Evolutionary conservation across 1,140 invertebrate genomes (phyloP).

Genomic region (Lasaia peninsularis): DNA sequence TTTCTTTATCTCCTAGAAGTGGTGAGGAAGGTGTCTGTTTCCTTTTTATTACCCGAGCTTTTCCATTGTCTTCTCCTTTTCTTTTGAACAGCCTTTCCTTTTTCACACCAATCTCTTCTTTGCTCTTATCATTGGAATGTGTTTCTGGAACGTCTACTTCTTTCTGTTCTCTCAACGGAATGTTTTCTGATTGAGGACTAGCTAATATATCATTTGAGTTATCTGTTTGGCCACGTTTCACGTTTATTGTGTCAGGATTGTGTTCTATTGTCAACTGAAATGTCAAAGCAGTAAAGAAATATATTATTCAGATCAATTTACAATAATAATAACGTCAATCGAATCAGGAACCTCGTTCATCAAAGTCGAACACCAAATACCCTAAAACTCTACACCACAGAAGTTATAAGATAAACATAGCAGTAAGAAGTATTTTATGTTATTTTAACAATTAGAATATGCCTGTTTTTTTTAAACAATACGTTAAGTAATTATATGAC

Average conservation of each 20-base stretch:
- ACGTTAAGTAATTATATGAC: too few species aligned
- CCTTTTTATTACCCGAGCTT: conserved; percentile 66
- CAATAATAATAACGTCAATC: too few species aligned
- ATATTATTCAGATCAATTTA: conserved; percentile 18
- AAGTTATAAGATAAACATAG: too few species aligned
- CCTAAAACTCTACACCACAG: too few species aligned
- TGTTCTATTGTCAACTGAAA: conserved; percentile 90
- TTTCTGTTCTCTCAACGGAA: conserved; percentile 31
- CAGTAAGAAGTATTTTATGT: too few species aligned
- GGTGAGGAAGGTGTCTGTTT: conserved; percentile 59
- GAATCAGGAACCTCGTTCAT: too few species aligned
- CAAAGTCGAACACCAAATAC: too few species aligned
- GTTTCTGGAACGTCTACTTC: conserved; percentile 32
- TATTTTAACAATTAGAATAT: too few species aligned
- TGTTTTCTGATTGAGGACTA: conserved; percentile 25
- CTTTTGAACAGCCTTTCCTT: conserved; percentile 84
- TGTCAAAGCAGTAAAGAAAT: neutral
- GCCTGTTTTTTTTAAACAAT: too few species aligned
- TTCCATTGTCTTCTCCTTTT: conserved; percentile 80
- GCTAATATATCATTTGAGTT: conserved; percentile 28
- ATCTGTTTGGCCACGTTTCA: conserved; percentile 29
- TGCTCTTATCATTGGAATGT: conserved; percentile 30
- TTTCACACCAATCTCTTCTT: conserved; percentile 54
- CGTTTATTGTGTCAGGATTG: conserved; percentile 82
- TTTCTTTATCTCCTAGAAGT: conserved; percentile 82